phyloP scores from a whole-genome alignment of 1,140 invertebrate species.

The Ruditapes philippinarum region DNA sequence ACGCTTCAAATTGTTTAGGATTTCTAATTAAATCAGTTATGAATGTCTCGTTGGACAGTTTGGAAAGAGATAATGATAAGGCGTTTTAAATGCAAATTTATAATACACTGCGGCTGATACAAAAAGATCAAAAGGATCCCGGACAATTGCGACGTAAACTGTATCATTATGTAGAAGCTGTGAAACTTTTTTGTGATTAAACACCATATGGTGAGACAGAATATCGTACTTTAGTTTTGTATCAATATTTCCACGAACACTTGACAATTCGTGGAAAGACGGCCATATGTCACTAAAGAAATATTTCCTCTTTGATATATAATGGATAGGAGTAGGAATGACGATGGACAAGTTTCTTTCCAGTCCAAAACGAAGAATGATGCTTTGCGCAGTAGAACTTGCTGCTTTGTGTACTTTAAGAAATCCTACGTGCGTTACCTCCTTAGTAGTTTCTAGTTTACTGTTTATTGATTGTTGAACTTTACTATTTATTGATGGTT shows the following conservation, averaged over 20 bases:
- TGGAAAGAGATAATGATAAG: background rate
- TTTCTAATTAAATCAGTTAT: background rate
- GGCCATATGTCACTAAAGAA: conserved; percentile 3
- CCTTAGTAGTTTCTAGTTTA: background rate
- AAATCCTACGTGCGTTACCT: conserved; percentile 22
- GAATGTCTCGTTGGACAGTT: background rate
- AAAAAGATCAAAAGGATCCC: conserved; percentile 18
- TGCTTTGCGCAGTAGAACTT: conserved; percentile 70
- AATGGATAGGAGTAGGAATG: conserved; percentile 35
- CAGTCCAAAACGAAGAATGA: conserved; percentile 68
- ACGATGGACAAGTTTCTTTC: conserved; percentile 62
- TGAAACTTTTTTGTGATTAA: background rate
- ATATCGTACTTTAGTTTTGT: background rate
- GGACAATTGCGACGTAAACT: conserved; percentile 26
- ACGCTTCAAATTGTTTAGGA: background rate
- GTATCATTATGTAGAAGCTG: background rate
- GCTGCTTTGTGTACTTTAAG: conserved; percentile 77
- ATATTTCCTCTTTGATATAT: background rate
- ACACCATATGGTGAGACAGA: background rate
- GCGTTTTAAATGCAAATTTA: background rate
- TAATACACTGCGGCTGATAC: background rate
- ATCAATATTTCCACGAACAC: background rate
- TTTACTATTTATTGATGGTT: too few species aligned
- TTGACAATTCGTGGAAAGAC: background rate
- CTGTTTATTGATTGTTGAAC: too few species aligned